Percentiles rank a stretch among this genome's conserved stretches.
Conservation (phyloP, 2,888 invertebrate genomes). For the Brassicogethes aeneus region DNA sequence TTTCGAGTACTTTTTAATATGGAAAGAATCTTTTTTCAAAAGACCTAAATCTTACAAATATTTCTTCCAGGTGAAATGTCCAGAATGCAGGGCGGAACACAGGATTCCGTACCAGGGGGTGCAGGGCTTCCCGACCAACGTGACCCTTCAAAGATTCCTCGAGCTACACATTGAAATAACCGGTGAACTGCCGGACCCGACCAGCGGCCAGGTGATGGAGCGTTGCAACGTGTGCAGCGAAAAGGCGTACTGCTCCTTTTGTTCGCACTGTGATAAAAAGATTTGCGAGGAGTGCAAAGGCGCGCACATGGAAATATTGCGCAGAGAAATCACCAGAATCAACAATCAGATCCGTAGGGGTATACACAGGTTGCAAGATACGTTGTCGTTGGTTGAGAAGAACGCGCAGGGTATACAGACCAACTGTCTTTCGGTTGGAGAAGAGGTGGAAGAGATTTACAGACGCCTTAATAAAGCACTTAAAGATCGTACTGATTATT, state of each 20-base stretch:
- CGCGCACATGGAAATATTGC: conserved; percentile 91
- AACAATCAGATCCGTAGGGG: conserved; percentile 64
- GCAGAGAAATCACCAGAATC: conserved; percentile 49
- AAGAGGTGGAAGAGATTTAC: conserved; percentile 91
- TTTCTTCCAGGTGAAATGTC: conserved; percentile 77
- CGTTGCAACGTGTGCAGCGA: conserved; percentile 89
- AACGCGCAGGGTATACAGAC: conserved; percentile 80
- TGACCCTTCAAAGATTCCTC: conserved; percentile 88
- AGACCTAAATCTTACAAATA: not conserved
- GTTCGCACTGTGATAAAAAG: conserved; percentile 95
- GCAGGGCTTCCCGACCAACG: conserved; percentile 91
- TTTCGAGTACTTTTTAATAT: not conserved
- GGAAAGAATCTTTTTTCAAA: too few species aligned
- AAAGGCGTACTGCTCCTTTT: conserved; percentile 79
- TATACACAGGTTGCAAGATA: conserved; percentile 81
- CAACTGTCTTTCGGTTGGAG: conserved; percentile 82
- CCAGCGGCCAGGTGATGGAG: conserved; percentile 87
- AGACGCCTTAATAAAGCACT: conserved; percentile 78
- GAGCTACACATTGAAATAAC: conserved; percentile 91
- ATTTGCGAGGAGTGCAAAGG: conserved; percentile 95
- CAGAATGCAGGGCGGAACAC: conserved; percentile 96
- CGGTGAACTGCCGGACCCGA: conserved; percentile 84
- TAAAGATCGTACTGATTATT: conserved; percentile 80
- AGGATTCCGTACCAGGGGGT: conserved; percentile 92
- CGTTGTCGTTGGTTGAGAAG: conserved; percentile 74